Evolutionary conservation across 2,113 vertebrate genomes (phyloP), one percentile per base, ranked within the genome.

Genomic region (Callopanchax toddi): DNA sequence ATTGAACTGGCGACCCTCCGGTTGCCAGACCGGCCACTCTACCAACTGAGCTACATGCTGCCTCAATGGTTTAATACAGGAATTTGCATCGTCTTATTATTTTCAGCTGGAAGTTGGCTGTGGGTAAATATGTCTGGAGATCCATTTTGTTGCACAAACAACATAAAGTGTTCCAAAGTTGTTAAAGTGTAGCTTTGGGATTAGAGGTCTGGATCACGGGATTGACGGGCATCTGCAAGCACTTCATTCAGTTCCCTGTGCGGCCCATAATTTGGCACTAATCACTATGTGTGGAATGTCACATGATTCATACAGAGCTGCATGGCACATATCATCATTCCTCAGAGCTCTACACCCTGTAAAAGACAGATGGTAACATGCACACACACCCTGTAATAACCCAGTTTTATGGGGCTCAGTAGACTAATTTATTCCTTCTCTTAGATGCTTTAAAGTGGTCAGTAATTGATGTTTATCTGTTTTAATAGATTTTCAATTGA

Each of bases 251-350:
- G 42, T 55, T 79, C 67, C 67, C 52, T 13, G 60, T 46, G 51
- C 39, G 62, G 66, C 73, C 61, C 37, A 1, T 80, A 75, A 77
- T 87, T 82, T 86, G 72, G 69, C 64, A 52, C 71, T 76, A 87
- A 89, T 87, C 74, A 58, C 66, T 45, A 46, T 44, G 69, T 80
- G 74, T 77, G 79, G 74, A 86, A 86, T 78, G 81, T 77, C 79
- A 76, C 79, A 71, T 80, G 78, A 83, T 79, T 83, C 67, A 74
- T 53, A 32, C 53, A 43, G 39, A 63, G 67, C 74, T 42, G 71
- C 51, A 62, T 80, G 83, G 73, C 62, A 69, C 61, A 78, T 61
- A 76, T 78, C 67, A 57, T 18, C 61, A 54, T 71, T 54, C 51
- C 74, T 83, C 54, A 76, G 62, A 76, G 63, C 62, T 70, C 64